Base-by-base conservation (phyloP, 2,797 vertebrate genomes). In the Enteromius thamalakanensis region DNA sequence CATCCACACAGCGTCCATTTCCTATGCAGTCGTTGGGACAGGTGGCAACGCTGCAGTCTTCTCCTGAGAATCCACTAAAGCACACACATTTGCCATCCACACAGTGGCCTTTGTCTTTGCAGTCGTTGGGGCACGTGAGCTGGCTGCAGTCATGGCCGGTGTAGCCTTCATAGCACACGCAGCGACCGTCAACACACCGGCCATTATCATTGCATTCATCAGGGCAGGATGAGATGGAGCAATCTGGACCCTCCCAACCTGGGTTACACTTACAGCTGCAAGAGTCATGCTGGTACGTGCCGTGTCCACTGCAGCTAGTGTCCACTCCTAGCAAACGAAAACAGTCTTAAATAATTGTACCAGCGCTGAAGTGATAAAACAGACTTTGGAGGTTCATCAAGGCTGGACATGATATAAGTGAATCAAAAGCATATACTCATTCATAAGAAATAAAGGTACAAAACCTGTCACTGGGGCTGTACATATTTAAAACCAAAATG, bases 231-330 rank as follows among this genome's bases (percentile, higher is more conserved):
- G 95, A 95, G 37, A 4, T 85, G 4, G 95, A 95, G 87, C 97
- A 98, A 77, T 94, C 91, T 0, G 90, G 90, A 37, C 96, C 96
- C 88, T 95, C 95, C 97, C 97, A 97, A 74, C 96, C 97, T 0
- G 91, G 76, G 3, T 95, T 89, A 69, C 97, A 97, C 80, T 89
- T 86, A 90, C 96, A 98, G 89, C 91, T 92, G 88, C 96, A 96
- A 1, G 91, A 92, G 62, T 93, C 91, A 0, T 82, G 89, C 6
- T 93, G 90, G 87, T 95, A 96, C 6, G 89, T 92, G 1, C 97
- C 97, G 0, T 92, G 94, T 53, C 93, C 94, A 0, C 94, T 95
- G 79, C 97, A 97, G 85, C 80, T 92, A 0, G 79, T 92, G 89
- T 93, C 94, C 74, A 91, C 81, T 21, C 92, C 96, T 96, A 80